Evolutionary conservation across 2,797 vertebrate genomes (phyloP).

Genomic region (Erethizon dorsatum): DNA sequence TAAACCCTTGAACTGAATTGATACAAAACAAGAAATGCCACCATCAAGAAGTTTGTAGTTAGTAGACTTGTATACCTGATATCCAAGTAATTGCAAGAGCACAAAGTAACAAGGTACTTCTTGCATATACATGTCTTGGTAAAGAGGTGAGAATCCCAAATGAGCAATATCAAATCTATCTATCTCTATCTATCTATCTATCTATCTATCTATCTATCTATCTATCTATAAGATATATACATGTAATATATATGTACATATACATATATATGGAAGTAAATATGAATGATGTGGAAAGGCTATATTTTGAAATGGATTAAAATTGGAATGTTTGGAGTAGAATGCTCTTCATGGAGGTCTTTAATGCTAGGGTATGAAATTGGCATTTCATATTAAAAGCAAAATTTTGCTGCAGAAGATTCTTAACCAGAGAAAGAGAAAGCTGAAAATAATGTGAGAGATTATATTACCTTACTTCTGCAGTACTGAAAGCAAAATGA

Average conservation of each 20-base stretch:
- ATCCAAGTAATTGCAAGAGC: background rate
- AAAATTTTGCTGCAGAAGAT: background rate
- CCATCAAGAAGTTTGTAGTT: background rate
- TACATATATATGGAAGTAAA: background rate
- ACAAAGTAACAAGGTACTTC: background rate
- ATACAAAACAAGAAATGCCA: background rate
- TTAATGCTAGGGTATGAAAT: background rate
- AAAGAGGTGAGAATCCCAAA: background rate
- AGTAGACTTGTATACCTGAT: background rate
- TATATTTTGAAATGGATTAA: background rate
- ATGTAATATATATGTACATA: background rate
- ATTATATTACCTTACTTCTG: background rate
- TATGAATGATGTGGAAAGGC: background rate
- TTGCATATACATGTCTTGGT: background rate
- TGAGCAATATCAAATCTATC: background rate
- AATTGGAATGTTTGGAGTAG: background rate
- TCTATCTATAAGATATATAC: background rate
- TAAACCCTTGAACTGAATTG: background rate
- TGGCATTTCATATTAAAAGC: background rate
- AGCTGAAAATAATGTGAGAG: background rate
- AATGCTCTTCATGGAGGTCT: background rate
- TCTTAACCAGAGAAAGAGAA: background rate
- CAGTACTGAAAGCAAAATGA: background rate
- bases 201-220: no score
- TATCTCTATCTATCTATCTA: no score